Percentiles rank a stretch among this genome's conserved stretches.
These are phyloP conservation scores for Rhinella marina DNA, from an alignment of 2,797 vertebrate genomes.

Conservation along the genomic window DNA sequence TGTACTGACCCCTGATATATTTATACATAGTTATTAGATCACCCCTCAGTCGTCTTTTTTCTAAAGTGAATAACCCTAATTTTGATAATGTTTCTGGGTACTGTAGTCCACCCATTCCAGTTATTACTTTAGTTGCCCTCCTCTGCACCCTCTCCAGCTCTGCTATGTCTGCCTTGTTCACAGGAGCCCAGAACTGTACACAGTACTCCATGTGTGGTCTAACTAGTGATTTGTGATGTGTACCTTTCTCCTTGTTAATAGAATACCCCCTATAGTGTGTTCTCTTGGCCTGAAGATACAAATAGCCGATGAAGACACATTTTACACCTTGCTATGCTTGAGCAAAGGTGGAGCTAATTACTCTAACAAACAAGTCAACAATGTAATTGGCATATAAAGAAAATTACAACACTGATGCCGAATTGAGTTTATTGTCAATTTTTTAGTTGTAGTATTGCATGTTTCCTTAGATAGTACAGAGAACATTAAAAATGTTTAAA, in stretches of 20 bases:
- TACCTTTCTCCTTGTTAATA: not conserved
- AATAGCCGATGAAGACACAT: not conserved
- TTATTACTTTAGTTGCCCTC: too few species aligned
- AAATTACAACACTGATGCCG: not conserved
- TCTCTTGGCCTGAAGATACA: not conserved
- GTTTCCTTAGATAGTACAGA: not conserved
- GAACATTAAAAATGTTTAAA: not conserved
- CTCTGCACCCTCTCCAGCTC: too few species aligned
- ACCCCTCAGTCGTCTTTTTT: too few species aligned
- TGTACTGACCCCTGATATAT: too few species aligned
- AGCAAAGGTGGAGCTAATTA: conserved; percentile 28
- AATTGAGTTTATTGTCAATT: conserved; percentile 19
- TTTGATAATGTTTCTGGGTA: too few species aligned
- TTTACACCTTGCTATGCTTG: not conserved
- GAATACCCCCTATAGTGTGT: not conserved
- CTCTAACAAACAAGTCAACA: conserved; percentile 16
- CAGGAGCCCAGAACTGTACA: too few species aligned
- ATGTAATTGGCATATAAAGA: not conserved
- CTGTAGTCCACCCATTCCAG: too few species aligned
- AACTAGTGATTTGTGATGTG: too few species aligned
- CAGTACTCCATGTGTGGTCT: too few species aligned
- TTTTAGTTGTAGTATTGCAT: not conserved
- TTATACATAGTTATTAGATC: too few species aligned
- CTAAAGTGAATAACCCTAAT: too few species aligned
- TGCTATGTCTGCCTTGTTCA: too few species aligned